Percentiles rank a stretch among this genome's conserved stretches.
Evolutionary conservation across 2,888 invertebrate species (phyloP).

Genomic region (Lissocephala sabroskyi): DNA sequence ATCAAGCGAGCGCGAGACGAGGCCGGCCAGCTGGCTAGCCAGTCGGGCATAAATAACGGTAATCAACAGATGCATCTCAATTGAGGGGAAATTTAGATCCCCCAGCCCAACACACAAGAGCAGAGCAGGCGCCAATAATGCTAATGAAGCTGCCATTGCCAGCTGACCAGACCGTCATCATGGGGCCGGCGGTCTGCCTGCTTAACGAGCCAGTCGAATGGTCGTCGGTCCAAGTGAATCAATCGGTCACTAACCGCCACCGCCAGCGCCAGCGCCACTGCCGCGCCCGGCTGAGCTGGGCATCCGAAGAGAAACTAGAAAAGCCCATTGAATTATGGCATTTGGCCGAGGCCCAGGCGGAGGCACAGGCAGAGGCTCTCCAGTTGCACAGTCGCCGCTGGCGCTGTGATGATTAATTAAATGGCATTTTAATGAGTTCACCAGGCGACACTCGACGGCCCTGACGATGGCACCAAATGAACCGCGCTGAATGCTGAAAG

Average conservation of each 20-base stretch:
- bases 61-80: slow-evolving; percentile 9
- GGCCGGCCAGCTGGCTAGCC: no score
- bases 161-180: no score
- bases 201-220: no score
- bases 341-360: slow-evolving; percentile 43
- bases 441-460: slow-evolving; percentile 22
- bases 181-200: no score
- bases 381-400: slow-evolving; percentile 4
- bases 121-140: no score
- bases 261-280: not conserved
- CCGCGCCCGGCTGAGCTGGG: not conserved
- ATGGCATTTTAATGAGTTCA: slow-evolving; percentile 68
- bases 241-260: slow-evolving; percentile 20
- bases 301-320: slow-evolving; percentile 30
- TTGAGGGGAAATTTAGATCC: slow-evolving; percentile 6
- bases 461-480: no score
- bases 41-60: no score
- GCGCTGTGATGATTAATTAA: slow-evolving; percentile 63
- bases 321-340: slow-evolving; percentile 55
- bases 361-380: slow-evolving; percentile 1
- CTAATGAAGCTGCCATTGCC: no score
- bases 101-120: no score
- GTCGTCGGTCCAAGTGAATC: slow-evolving; percentile 28
- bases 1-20: not conserved
- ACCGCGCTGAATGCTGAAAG: no score